phyloP scores from a whole-genome alignment of 2,797 vertebrate genomes.

The Lerista edwardsae region DNA sequence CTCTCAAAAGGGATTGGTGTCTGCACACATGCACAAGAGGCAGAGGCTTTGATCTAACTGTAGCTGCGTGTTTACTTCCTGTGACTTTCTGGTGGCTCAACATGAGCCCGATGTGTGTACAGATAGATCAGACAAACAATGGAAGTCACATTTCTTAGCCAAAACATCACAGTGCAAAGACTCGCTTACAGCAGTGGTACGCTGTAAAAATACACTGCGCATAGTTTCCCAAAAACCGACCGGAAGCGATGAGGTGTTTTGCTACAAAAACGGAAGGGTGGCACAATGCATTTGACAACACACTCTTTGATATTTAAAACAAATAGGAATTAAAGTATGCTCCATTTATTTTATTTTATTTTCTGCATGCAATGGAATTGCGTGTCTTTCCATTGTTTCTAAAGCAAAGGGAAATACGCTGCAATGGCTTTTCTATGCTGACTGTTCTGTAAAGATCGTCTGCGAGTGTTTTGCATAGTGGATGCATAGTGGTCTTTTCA shows the following conservation, averaged over 20 bases:
- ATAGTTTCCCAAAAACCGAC: conserved; percentile 63
- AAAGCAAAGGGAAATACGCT: background rate
- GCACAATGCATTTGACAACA: conserved; percentile 56
- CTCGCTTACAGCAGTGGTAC: conserved; percentile 38
- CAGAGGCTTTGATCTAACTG: conserved; percentile 70
- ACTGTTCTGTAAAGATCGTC: background rate
- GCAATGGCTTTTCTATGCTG: conserved; percentile 6
- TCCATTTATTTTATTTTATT: conserved; percentile 37
- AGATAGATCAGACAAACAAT: conserved; percentile 57
- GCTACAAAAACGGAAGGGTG: conserved; percentile 70
- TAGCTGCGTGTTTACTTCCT: conserved; percentile 67
- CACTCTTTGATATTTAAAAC: conserved; percentile 58
- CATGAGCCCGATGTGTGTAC: conserved; percentile 48
- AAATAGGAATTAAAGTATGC: conserved; percentile 44
- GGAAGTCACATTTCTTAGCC: conserved; percentile 57
- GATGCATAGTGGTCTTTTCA: background rate
- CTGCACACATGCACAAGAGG: conserved; percentile 67
- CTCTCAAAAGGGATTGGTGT: conserved; percentile 72
- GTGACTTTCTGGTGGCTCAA: conserved; percentile 50
- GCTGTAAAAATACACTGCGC: conserved; percentile 16
- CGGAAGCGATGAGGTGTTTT: conserved; percentile 63
- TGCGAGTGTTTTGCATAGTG: background rate
- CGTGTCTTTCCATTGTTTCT: conserved; percentile 65
- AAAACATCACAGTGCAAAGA: conserved; percentile 51
- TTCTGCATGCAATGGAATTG: conserved; percentile 51